Percentiles rank a stretch among this genome's conserved stretches.
Conservation (phyloP, 1,140 invertebrate species). For the Aphelenchoides fujianensis region DNA sequence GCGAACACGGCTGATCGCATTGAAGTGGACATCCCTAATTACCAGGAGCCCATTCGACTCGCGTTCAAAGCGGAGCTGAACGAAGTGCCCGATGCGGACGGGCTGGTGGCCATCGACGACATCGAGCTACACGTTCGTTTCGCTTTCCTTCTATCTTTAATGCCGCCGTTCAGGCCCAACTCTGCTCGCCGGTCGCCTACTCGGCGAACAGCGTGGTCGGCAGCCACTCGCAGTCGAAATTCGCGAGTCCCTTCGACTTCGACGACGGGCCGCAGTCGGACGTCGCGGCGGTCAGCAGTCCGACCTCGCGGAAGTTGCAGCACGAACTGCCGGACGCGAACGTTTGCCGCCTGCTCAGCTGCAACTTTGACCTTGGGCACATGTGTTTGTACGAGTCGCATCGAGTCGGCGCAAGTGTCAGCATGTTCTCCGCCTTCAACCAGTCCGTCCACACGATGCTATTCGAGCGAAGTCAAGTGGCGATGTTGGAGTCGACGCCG, state of each 20-base stretch:
- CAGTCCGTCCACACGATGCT: conserved; percentile 38
- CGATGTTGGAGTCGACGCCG: conserved; percentile 51
- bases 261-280: conserved; percentile 22
- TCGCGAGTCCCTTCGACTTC: conserved; percentile 4
- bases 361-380: conserved; percentile 49
- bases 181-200: conserved; percentile 42
- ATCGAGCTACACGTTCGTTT: conserved; percentile 37
- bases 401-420: conserved; percentile 35
- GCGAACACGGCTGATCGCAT: conserved; percentile 14
- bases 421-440: conserved; percentile 39
- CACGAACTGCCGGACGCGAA: conserved; percentile 37
- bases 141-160: background rate
- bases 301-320: background rate
- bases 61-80: conserved; percentile 45
- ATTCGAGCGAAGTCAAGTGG: conserved; percentile 38
- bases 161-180: conserved; percentile 30
- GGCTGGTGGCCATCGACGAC: conserved; percentile 47
- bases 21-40: conserved; percentile 47
- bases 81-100: conserved; percentile 23
- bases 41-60: conserved; percentile 52
- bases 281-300: background rate
- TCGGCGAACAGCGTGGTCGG: conserved; percentile 24
- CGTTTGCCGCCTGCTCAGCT: conserved; percentile 53
- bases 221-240: conserved; percentile 15
- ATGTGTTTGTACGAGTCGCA: conserved; percentile 54